phyloP scores from a whole-genome alignment of 2,888 invertebrate species.

The Malachius bipustulatus region DNA sequence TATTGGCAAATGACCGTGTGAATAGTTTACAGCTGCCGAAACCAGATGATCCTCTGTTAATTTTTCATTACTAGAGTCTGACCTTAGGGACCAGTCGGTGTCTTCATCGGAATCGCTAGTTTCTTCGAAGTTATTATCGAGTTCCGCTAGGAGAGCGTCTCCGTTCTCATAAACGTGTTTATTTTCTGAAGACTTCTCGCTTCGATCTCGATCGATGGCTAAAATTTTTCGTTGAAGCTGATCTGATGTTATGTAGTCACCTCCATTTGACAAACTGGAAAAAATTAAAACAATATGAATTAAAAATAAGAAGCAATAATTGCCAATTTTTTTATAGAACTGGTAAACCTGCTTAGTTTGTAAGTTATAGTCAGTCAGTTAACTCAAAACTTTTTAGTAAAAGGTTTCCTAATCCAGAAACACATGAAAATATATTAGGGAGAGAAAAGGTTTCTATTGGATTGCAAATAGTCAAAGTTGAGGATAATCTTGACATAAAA shows the following conservation, averaged over 20 bases:
- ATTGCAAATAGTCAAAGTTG: too few relatives aligned
- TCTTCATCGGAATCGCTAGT: conserved; percentile 31
- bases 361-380: too few relatives aligned
- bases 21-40: conserved; percentile 69
- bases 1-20: conserved; percentile 64
- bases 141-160: conserved; percentile 25
- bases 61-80: conserved; percentile 47
- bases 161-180: conserved; percentile 13
- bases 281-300: background rate
- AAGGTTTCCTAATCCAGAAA: too few relatives aligned
- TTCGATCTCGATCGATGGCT: conserved; percentile 44
- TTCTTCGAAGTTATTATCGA: conserved; percentile 28
- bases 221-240: conserved; percentile 67
- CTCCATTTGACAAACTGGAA: conserved; percentile 65
- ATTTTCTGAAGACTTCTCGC: conserved; percentile 21
- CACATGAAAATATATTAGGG: too few relatives aligned
- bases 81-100: conserved; percentile 35
- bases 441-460: too few relatives aligned
- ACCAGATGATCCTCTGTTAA: conserved; percentile 71
- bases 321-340: background rate
- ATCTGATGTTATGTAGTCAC: conserved; percentile 75
- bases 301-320: conserved; percentile 2
- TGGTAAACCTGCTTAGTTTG: too few relatives aligned
- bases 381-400: too few relatives aligned
- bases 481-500: too few relatives aligned